Evolutionary conservation across 2,797 vertebrate species (phyloP), one percentile per base, ranked within the genome.

Genomic region (Iguana delicatissima): DNA sequence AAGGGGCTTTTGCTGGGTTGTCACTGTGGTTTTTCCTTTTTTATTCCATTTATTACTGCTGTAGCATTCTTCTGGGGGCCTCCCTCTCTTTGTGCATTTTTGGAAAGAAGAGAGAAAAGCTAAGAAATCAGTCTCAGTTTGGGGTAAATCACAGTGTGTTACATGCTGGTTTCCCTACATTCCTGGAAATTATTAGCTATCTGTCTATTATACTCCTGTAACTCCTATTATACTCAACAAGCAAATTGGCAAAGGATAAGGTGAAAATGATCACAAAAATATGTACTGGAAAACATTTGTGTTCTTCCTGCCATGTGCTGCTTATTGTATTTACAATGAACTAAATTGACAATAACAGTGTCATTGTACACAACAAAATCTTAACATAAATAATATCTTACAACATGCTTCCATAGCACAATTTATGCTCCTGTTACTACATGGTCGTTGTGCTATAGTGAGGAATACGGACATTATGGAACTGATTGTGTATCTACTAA

Each of bases 21-120:
- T 22, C 20, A 1, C 46, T 29, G 69, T 26, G 1, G 9, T 50
- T 89, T 89, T 80, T 59, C 29, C 6, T 59, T 69, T n/a, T 64
- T 8, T 22, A 82, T 32, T 86, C 35, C 86, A 87, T 84, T 74
- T 79, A 74, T 42, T 82, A n/a, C 1, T 91, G 55, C 87, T 80
- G 85, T 87, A 88, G 1, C 2, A 42, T 4, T 74, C 26, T 38
- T 38, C 3, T 42, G 59, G 52, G 52, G 1, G 0, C 81, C 89
- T 35, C 7, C 52, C 64, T 89, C 35, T 6, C 10, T 14, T 35
- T 87, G 20, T 69, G 42, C 5, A 52, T 42, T 77, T 42, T 24
- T 26, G 50, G 14, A 86, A 55, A 50, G 24, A 42, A 24, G 64
- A 73, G 35, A 67, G 46, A 55, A 59, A 79, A 10, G 22, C 29